phyloP scores from a whole-genome alignment of 2,113 vertebrate genomes.

The Addax nasomaculatus region DNA sequence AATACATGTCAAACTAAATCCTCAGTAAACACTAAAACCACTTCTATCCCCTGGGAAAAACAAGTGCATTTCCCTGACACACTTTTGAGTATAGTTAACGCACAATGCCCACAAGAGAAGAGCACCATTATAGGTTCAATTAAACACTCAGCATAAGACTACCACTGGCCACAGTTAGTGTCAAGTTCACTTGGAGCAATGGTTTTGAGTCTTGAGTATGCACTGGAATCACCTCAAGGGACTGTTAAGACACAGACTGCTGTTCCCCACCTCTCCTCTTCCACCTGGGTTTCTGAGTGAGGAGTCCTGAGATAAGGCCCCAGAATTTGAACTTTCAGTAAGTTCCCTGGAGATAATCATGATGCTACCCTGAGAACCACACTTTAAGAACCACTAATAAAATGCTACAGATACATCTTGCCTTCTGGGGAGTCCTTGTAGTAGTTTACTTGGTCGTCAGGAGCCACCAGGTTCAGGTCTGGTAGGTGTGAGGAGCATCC shows the following conservation, averaged over 20 bases:
- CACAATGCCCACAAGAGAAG: neutral
- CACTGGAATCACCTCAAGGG: neutral
- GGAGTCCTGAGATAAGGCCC: neutral
- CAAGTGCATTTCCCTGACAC: neutral
- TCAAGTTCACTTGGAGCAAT: too few species aligned
- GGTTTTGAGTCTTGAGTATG: neutral
- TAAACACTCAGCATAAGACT: neutral
- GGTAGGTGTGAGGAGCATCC: neutral
- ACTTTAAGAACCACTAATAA: neutral
- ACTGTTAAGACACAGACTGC: neutral
- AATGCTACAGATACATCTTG: neutral
- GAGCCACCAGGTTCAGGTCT: neutral
- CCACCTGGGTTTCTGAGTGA: neutral
- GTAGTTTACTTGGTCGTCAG: neutral
- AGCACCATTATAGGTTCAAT: neutral
- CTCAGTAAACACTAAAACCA: neutral
- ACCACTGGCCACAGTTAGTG: neutral
- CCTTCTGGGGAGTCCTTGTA: neutral
- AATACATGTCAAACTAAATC: neutral
- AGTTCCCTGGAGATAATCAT: neutral
- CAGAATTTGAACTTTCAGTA: neutral
- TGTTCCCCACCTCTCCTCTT: neutral
- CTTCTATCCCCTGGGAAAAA: neutral
- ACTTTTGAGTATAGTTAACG: neutral
- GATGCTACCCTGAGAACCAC: neutral